Conservation (phyloP, 2,888 invertebrate species). For the Tiliacea aurago region DNA sequence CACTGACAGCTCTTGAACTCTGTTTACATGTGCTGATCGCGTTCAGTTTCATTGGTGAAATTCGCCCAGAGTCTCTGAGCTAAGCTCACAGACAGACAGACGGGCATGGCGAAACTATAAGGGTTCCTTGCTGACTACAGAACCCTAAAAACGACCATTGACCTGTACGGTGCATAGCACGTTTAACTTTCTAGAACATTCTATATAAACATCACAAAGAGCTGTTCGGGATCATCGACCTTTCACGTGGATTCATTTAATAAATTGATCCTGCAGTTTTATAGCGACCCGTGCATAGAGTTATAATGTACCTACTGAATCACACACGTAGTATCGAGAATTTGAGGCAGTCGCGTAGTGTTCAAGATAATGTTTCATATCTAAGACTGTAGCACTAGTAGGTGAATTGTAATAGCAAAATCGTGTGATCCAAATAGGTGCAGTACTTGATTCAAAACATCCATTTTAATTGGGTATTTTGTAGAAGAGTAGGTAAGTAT, state of each 20-base stretch:
- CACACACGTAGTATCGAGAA: slow-evolving; percentile 28
- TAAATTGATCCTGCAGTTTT: slow-evolving; percentile 77
- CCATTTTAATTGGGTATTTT: slow-evolving; percentile 18
- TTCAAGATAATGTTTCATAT: slow-evolving; percentile 25
- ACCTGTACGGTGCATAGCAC: slow-evolving; percentile 11
- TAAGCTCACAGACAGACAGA: no score
- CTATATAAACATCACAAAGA: slow-evolving; percentile 65
- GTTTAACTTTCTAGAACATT: slow-evolving; percentile 56
- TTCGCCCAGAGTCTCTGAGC: no score
- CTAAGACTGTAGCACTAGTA: not conserved
- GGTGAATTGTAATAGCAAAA: slow-evolving; percentile 10
- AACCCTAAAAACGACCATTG: slow-evolving; percentile 1
- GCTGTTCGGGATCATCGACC: slow-evolving; percentile 73
- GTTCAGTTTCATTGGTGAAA: no score
- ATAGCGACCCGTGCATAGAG: slow-evolving; percentile 60
- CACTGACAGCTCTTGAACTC: no score
- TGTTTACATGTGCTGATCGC: no score
- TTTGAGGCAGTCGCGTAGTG: slow-evolving; percentile 20
- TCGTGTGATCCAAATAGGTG: slow-evolving; percentile 28
- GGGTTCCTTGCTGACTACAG: no score
- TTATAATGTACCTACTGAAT: no score
- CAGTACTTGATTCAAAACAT: slow-evolving; percentile 23
- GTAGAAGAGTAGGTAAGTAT: not conserved
- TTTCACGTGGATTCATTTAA: slow-evolving; percentile 71
- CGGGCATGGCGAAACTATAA: no score